Evolutionary conservation across 2,797 vertebrate genomes (phyloP), one percentile per base, ranked within the genome.

Genomic region (Huso huso): DNA sequence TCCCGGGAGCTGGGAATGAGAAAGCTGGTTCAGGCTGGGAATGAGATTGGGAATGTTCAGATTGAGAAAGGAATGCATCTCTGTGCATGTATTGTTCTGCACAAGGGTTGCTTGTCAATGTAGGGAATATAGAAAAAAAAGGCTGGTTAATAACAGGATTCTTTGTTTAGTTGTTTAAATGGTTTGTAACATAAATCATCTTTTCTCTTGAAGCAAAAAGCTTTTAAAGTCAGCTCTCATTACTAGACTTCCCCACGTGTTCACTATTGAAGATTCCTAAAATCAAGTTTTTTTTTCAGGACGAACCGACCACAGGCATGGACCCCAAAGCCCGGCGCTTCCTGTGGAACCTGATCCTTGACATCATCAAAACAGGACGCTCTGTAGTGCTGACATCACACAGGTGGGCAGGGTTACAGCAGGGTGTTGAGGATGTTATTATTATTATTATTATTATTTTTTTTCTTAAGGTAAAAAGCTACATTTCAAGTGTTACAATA

Each of bases 301-400:
- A 98, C 2, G 95, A 98, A 66, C 95, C 96, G 64, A 97, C 95
- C 23, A 98, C 95, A 0, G 96, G 96, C 57, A 98, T 98, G 96
- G 96, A 98, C 74, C 96, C 95, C 23, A 98, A 96, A 76, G 95
- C 93, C 9, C 89, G 96, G 1, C 91, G 96, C 50, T 98, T 98
- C 76, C 90, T 98, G 59, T 98, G 96, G 96, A 97, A 98, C 78
- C 90, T 98, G 68, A 97, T 98, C 72, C 80, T 97, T 10, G 96
- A 98, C 62, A 93, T 98, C 76, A 95, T 98, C 82, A 98, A 98
- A 83, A 97, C 95, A 0, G 96, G 95, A 48, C 94, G 95, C 18
- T 97, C 96, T 0, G 94, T 97, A 55, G 93, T 98, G 69, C 86
- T 98, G 78, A 98, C 96, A 0, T 98, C 95, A 49, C 96, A 98